A percentile compares a stretch with the other conserved stretches of the same genome.
These are phyloP conservation scores for Leistus spinibarbis DNA, from an alignment of 2,888 invertebrate species.

Conservation along the genomic window DNA sequence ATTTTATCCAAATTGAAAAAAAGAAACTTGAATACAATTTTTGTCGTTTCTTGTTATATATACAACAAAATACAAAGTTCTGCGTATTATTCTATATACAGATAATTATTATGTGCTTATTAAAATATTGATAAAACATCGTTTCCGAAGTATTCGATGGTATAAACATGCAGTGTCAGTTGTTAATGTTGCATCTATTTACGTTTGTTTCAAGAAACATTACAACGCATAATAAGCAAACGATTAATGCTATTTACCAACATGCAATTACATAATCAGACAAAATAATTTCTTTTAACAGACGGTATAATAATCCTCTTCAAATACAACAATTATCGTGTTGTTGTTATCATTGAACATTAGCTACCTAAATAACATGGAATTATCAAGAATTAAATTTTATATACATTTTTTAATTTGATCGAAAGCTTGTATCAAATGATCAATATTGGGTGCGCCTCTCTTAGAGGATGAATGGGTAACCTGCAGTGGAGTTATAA, in stretches of 20 bases:
- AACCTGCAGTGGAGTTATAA: background rate
- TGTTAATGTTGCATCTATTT: too few species aligned
- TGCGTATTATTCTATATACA: too few species aligned
- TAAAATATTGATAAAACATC: too few species aligned
- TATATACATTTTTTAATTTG: background rate
- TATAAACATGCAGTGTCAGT: too few species aligned
- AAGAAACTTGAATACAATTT: background rate
- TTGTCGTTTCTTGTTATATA: background rate
- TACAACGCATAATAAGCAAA: background rate
- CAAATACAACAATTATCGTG: background rate
- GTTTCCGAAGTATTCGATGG: too few species aligned
- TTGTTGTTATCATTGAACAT: background rate
- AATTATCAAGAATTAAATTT: background rate
- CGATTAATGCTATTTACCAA: background rate
- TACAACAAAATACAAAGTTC: too few species aligned
- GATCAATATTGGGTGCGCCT: background rate
- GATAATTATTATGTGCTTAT: too few species aligned
- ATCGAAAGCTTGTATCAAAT: background rate
- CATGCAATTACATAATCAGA: background rate
- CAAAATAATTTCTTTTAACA: background rate
- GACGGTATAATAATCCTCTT: background rate
- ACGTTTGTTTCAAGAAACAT: background rate
- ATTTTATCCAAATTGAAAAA: background rate
- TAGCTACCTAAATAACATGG: background rate
- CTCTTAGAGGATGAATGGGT: background rate